Conservation (phyloP, 2,888 invertebrate genomes). For the Copidosoma aretas region DNA sequence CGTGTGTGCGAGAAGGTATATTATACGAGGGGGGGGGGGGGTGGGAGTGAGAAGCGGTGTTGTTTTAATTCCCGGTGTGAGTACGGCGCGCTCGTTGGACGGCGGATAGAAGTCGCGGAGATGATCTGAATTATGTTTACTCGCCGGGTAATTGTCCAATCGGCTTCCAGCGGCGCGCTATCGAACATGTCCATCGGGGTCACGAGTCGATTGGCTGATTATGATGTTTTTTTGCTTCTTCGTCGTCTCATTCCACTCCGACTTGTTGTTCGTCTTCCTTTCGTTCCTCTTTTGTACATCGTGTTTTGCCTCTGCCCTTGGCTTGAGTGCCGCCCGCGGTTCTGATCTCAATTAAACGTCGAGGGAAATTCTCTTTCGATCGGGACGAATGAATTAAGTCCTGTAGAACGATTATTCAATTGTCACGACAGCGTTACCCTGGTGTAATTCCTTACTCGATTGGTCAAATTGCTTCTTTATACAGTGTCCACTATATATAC, state of each 20-base stretch:
- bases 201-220: slow-evolving; percentile 46
- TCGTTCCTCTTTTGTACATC: background rate
- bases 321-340: background rate
- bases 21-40: background rate
- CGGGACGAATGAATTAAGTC: too few species aligned
- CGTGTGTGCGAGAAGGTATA: background rate
- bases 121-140: slow-evolving; percentile 23
- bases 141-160: slow-evolving; percentile 45
- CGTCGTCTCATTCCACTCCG: background rate
- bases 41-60: background rate
- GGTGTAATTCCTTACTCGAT: too few species aligned
- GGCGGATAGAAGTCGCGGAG: background rate
- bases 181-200: slow-evolving; percentile 51
- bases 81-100: background rate
- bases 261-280: background rate
- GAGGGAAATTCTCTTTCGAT: background rate
- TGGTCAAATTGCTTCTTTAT: too few species aligned
- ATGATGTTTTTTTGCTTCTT: slow-evolving; percentile 16
- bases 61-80: slow-evolving; percentile 7
- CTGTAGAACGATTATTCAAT: too few species aligned
- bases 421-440: too few species aligned
- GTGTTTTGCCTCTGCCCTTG: background rate
- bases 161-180: slow-evolving; percentile 39
- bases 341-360: slow-evolving; percentile 13
- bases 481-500: too few species aligned